A percentile compares a stretch with the other conserved stretches of the same genome.
Evolutionary conservation across 2,888 invertebrate species (phyloP).

Genomic region (Caenorhabditis sp.): DNA sequence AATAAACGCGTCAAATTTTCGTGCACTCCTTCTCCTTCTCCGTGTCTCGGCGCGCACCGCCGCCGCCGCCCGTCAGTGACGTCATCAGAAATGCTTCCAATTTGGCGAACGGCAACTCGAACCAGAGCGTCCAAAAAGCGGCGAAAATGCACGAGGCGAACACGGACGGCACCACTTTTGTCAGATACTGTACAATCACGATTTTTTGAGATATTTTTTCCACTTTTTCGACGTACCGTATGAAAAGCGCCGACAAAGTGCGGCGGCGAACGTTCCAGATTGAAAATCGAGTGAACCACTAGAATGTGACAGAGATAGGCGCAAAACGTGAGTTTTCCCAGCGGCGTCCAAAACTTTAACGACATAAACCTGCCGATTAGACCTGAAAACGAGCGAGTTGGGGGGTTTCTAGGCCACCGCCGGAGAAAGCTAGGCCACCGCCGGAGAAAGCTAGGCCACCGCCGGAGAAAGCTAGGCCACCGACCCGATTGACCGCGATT

Average conservation of each 20-base stretch:
- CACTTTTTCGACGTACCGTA: constrained; percentile 17
- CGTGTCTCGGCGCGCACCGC: not conserved
- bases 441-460: no score
- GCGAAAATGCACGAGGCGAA: constrained; percentile 35
- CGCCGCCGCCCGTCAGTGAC: not conserved
- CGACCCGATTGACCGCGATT: constrained; percentile 39
- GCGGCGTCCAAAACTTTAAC: constrained; percentile 49
- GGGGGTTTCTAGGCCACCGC: no score
- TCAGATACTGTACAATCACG: constrained; percentile 18
- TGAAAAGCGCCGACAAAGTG: constrained; percentile 47
- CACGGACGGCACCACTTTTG: constrained; percentile 38
- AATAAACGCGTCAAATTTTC: constrained; percentile 11
- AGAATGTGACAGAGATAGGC: constrained; percentile 50
- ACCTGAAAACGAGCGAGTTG: no score
- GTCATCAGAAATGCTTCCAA: constrained; percentile 15
- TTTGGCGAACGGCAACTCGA: constrained; percentile 40
- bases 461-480: no score
- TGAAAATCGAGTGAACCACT: constrained; percentile 20
- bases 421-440: no score
- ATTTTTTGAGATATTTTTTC: not conserved
- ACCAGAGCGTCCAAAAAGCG: constrained; percentile 26
- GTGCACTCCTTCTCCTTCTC: constrained; percentile 17
- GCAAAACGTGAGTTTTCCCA: constrained; percentile 50
- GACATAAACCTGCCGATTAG: constrained; percentile 43
- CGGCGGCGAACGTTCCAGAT: constrained; percentile 31